Evolutionary conservation across 2,797 vertebrate species (phyloP).

Genomic region (Paedocypris micromegethes): DNA sequence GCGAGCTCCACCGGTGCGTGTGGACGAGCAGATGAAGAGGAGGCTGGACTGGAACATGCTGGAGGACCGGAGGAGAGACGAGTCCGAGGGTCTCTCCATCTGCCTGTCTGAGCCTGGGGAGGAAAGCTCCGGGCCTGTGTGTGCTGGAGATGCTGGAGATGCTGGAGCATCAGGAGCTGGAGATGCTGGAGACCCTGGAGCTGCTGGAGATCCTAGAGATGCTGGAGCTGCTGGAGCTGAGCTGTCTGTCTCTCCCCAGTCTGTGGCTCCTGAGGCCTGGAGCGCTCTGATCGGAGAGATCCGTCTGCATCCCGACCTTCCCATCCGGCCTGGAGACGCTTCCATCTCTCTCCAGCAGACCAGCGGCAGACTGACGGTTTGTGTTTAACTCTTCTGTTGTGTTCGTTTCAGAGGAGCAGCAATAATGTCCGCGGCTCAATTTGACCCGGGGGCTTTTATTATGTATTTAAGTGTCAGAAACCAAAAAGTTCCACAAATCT

Average conservation of each 20-base stretch:
- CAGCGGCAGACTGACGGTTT: constrained; percentile 68
- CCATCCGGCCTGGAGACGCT: constrained; percentile 55
- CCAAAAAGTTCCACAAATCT: no score
- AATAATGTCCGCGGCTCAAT: not conserved
- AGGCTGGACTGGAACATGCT: constrained; percentile 89
- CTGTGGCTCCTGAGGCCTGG: constrained; percentile 64
- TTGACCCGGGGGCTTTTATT: no score
- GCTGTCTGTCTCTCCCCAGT: constrained; percentile 53
- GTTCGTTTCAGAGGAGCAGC: constrained; percentile 51
- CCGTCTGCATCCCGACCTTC: constrained; percentile 60
- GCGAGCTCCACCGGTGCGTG: constrained; percentile 76
- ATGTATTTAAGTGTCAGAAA: no score
- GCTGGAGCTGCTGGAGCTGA: constrained; percentile 63
- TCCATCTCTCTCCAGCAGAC: constrained; percentile 71
- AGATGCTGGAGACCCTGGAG: no score
- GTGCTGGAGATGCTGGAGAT: constrained; percentile 63
- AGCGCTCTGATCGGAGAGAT: constrained; percentile 84
- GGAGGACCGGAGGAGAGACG: constrained; percentile 77
- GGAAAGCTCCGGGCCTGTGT: no score
- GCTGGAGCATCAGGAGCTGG: no score
- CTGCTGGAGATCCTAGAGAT: not conserved
- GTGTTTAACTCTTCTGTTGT: constrained; percentile 59
- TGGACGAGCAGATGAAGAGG: constrained; percentile 82
- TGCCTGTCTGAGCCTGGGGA: not conserved
- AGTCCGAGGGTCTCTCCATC: constrained; percentile 27